Evolutionary conservation across 2,797 vertebrate species (phyloP).

Genomic region (Allobates femoralis): DNA sequence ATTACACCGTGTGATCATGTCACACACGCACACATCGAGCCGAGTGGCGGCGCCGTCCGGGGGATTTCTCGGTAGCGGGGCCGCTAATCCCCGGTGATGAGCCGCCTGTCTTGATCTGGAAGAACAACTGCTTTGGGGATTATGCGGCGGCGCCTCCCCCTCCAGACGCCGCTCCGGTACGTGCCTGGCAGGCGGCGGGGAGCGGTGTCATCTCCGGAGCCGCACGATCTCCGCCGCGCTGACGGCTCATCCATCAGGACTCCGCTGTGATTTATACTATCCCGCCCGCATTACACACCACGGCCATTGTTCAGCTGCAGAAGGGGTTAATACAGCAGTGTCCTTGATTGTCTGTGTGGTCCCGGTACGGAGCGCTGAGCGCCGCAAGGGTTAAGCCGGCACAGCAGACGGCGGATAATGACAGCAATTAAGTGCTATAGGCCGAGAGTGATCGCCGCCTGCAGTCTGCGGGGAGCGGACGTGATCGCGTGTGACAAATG

Average conservation of each 20-base stretch:
- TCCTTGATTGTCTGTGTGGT: conserved; percentile 30
- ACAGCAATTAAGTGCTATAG: conserved; percentile 27
- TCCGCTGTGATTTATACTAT: conserved; percentile 11
- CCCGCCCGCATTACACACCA: not conserved
- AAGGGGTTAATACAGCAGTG: conserved; percentile 4
- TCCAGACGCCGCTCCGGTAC: no score
- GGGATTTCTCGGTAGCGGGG: not conserved
- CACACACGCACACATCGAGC: not conserved
- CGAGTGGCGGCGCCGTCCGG: no score
- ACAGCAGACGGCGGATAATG: conserved; percentile 29
- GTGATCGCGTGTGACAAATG: conserved; percentile 36
- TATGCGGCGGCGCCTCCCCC: no score
- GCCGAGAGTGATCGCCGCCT: conserved; percentile 33
- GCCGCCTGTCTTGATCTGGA: conserved; percentile 29
- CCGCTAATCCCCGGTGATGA: conserved; percentile 17
- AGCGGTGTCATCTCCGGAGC: conserved; percentile 14
- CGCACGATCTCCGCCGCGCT: conserved; percentile 23
- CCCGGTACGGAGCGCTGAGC: not conserved
- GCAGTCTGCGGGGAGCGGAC: not conserved
- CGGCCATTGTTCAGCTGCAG: not conserved
- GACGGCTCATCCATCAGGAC: conserved; percentile 14
- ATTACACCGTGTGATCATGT: no score
- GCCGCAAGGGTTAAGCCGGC: conserved; percentile 17
- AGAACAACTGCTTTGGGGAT: conserved; percentile 41
- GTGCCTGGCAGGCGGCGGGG: conserved; percentile 38